These are phyloP conservation scores for Emydura subglobosa DNA, from an alignment of 2,113 vertebrate species.

Conservation along the genomic window DNA sequence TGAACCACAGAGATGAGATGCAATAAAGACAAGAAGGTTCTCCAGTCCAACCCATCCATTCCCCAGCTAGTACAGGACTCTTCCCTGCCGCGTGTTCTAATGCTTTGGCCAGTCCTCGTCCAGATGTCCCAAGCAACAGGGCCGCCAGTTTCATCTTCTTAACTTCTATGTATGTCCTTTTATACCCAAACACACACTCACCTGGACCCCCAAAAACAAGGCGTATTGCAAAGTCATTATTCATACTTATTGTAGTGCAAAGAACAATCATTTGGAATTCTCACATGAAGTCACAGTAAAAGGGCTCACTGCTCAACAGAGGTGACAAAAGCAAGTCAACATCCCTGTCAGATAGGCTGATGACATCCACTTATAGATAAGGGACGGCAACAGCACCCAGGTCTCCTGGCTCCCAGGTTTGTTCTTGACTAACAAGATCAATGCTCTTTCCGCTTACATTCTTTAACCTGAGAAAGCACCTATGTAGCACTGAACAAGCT, in stretches of 20 bases:
- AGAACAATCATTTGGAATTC: neutral
- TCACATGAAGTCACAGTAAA: neutral
- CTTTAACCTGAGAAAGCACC: neutral
- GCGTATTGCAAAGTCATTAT: too few relatives aligned
- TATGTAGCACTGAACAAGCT: neutral
- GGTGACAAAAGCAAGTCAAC: neutral
- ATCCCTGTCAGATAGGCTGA: neutral
- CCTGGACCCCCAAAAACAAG: neutral
- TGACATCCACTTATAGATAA: neutral
- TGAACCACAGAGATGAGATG: neutral
- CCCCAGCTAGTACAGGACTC: rapidly evolving
- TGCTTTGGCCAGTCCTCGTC: neutral
- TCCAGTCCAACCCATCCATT: neutral
- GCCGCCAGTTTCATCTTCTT: neutral
- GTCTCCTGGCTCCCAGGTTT: neutral
- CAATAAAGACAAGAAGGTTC: neutral
- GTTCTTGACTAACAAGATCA: too few relatives aligned
- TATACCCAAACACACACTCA: neutral
- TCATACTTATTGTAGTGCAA: neutral
- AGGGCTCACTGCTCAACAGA: neutral
- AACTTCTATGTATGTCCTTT: neutral
- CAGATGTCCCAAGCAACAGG: neutral
- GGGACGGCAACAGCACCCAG: neutral
- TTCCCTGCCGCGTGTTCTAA: neutral
- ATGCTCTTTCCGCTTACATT: neutral